Base-by-base conservation (phyloP, 2,113 vertebrate species). In the Burhinus bistriatus region DNA sequence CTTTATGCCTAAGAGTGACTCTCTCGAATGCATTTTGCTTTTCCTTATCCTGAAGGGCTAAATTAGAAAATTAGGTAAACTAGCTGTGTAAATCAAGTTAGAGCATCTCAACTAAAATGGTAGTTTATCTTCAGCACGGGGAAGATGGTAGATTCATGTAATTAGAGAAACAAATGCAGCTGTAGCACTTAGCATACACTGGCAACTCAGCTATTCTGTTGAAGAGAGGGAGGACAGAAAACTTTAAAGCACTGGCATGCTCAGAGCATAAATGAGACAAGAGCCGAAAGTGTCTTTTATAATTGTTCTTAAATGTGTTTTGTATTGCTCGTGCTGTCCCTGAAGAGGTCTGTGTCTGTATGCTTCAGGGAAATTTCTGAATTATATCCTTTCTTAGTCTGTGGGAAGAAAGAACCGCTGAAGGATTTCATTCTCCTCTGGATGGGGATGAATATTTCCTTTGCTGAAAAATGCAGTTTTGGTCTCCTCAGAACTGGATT, bases 61-160 rank as follows among this genome's bases (percentile, higher is more conserved):
- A 91, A 82, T 93, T 92, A 85, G 93, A 96, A 97, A 97, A 93
- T 91, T 81, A 96, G 92, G 87, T 90, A 89, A 97, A 96, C 72
- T 83, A 89, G 81, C 65, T 61, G 64, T 54, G 75, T 87, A 83
- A 92, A 86, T 95, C 93, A 95, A 88, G 79, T 61, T 87, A 58
- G 44, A 72, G 55, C 82, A 86, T 83, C 34, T 96, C 83, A 88
- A 23, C 89, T 95, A 83, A 97, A 95, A 95, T 92, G 90, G 95
- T 91, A 95, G 72, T 96, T 97, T 95, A 71, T 96, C 90, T 95
- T 93, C 23, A 0, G 77, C 68, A 45, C 0, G 0, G 38, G 65
- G 70, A 61, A 81, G 90, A 96, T 93, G 95, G 93, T 92, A 92
- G 90, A 81, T 83, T 87, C 71, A 30, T 88, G 83, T 93, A 94